These are phyloP conservation scores for Vannuccia rotundouncinata DNA, from an alignment of 2,888 invertebrate species.

Conservation along the genomic window DNA sequence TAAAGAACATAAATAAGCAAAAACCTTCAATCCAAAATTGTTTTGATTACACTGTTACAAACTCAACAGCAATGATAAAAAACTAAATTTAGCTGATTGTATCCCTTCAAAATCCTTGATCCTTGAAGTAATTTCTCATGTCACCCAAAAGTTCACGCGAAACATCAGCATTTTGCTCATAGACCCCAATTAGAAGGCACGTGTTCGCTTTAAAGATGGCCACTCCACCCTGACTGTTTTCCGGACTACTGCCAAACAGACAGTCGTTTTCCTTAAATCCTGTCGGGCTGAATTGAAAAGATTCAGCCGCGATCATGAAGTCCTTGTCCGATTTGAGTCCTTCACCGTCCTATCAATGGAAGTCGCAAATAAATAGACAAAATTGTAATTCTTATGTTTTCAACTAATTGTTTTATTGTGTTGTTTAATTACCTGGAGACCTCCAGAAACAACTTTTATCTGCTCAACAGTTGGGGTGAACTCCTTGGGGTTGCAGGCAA, in stretches of 20 bases:
- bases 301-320: background rate
- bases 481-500: conserved; percentile 24
- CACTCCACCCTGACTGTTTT: background rate
- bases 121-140: background rate
- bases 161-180: background rate
- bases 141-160: background rate
- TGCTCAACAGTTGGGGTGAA: conserved; percentile 28
- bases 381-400: too few relatives aligned
- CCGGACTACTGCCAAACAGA: background rate
- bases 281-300: background rate
- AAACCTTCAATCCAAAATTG: too few relatives aligned
- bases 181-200: background rate
- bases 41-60: too few relatives aligned
- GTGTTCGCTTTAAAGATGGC: background rate
- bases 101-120: conserved; percentile 11
- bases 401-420: background rate
- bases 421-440: background rate
- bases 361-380: background rate
- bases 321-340: background rate
- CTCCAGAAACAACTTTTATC: background rate
- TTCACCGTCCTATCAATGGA: background rate
- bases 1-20: too few relatives aligned
- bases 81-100: too few relatives aligned
- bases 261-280: background rate
- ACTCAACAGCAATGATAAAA: too few relatives aligned